Percentiles rank a stretch among this genome's conserved stretches.
These are phyloP conservation scores for Microplitis mediator DNA, from an alignment of 1,140 invertebrate species.

Conservation along the genomic window DNA sequence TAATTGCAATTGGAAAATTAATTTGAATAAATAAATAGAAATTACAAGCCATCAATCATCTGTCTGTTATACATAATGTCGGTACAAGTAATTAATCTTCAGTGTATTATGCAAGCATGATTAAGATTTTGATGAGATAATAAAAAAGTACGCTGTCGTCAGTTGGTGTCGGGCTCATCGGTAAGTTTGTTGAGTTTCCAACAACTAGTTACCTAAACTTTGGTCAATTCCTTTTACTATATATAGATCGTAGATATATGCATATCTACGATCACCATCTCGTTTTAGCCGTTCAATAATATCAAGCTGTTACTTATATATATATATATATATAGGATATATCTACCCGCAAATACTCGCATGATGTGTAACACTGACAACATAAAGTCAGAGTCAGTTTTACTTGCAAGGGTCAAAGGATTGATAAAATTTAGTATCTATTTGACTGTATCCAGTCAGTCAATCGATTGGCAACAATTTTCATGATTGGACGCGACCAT, in stretches of 20 bases:
- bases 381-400: background rate
- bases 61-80: no score
- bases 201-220: conserved; percentile 11
- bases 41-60: no score
- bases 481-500: conserved; percentile 5
- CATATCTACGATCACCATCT: background rate
- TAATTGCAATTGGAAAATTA: no score
- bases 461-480: conserved; percentile 13
- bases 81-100: no score
- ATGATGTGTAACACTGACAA: conserved; percentile 1
- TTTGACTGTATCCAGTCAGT: background rate
- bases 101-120: background rate
- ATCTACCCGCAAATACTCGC: background rate
- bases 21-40: no score
- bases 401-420: background rate
- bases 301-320: background rate
- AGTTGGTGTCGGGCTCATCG: background rate
- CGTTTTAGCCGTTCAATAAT: background rate
- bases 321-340: background rate
- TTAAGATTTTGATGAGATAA: conserved; percentile 2
- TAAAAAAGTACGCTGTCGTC: background rate
- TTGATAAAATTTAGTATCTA: background rate
- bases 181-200: conserved; percentile 1
- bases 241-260: background rate
- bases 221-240: background rate